Evolutionary conservation across 2,888 invertebrate species (phyloP), one percentile per base, ranked within the genome.

Genomic region (Drosophila anomalipes): DNA sequence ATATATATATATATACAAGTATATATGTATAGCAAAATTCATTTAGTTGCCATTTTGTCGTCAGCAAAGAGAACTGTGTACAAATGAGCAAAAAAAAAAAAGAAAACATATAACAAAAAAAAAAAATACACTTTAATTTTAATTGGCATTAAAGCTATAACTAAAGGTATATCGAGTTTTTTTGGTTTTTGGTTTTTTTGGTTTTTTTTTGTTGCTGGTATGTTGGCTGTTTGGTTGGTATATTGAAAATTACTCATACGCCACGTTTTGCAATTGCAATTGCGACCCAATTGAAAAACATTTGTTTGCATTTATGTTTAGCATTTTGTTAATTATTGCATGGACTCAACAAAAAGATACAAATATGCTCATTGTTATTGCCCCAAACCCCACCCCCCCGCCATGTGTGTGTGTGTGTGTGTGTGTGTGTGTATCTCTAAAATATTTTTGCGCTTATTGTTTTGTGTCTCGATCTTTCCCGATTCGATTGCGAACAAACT

Each of bases 211-310:
- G 19, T 26, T 26, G 14, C 22, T 51, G 12, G 10, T 28, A 28
- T 16, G 2, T 16, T 60, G 39, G 39, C 63, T 52, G 37, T 51
- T 70, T 62, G 53, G 33, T 56, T 72, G 51, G 28, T 30, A 47
- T 49, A 74, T 79, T 67, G 57, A 22, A 75, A 75, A 75, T 79
- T 71, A 71, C 79, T 75, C 79, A 79, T 79, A 78, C 70, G 79
- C 70, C 79, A 57, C 75, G 62, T 70, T 79, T 63, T 63, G 62
- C 79, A 63, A 66, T 79, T 74, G 70, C 77, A 63, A 60, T 78
- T 70, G 71, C 79, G 70, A 78, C 77, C 79, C 76, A 78, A 79
- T 78, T 78, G 76, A 71, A 71, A 71, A 79, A 71, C 64, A 44
- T 75, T 70, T 62, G 73, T 59, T 63, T 63, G 67, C 61, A 54